Evolutionary conservation across 2,113 vertebrate genomes (phyloP).

Genomic region (Vulpes vulpes): DNA sequence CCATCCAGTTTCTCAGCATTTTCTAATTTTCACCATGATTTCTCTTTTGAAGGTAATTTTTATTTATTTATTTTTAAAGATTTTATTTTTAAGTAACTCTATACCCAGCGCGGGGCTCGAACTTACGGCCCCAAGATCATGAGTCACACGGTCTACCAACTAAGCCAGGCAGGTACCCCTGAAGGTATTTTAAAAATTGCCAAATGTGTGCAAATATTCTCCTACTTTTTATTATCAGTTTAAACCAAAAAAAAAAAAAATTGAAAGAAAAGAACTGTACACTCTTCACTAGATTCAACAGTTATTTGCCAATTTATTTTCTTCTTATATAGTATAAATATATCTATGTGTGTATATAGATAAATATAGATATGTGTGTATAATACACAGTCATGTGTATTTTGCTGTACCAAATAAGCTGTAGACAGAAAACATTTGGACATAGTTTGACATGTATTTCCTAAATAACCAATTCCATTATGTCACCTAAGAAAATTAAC

Average conservation of each 20-base stretch:
- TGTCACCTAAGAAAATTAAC: conserved; percentile 16
- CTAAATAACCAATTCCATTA: neutral
- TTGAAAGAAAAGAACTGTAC: neutral
- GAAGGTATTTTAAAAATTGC: neutral
- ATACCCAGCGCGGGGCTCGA: neutral
- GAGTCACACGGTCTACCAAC: neutral
- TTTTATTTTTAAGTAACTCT: neutral
- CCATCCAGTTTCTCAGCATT: neutral
- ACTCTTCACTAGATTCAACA: neutral
- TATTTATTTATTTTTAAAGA: neutral
- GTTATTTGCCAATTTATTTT: neutral
- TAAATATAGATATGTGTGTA: neutral
- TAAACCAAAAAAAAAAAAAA: neutral
- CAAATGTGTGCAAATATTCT: neutral
- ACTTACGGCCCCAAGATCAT: neutral
- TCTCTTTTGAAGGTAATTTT: neutral
- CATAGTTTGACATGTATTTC: neutral
- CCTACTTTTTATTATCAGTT: neutral
- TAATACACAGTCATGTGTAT: neutral
- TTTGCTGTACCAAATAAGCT: neutral
- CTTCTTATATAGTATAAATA: neutral
- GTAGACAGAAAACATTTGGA: neutral
- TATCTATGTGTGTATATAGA: neutral
- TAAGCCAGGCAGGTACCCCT: neutral
- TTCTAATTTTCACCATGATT: conserved; percentile 30